Conservation (phyloP, 2,113 vertebrate species). For the Prinia subflava region DNA sequence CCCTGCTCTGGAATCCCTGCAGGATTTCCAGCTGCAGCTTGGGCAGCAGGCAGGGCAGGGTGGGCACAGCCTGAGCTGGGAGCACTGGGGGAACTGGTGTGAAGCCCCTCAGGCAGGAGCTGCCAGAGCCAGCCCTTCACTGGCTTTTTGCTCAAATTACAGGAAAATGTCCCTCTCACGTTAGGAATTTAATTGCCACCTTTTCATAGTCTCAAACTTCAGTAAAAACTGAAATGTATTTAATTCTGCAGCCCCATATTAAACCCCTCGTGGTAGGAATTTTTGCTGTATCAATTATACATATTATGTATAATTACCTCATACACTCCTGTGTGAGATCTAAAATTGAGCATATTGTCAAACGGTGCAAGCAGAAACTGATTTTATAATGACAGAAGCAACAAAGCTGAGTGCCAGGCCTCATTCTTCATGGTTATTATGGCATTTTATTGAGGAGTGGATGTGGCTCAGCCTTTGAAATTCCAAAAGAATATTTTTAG, state of each 20-base stretch:
- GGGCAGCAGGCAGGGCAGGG: background rate
- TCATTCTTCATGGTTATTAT: background rate
- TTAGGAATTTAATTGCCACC: constrained; percentile 38
- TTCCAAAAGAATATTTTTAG: background rate
- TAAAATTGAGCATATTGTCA: constrained; percentile 43
- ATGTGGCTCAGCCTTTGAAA: background rate
- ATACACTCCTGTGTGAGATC: background rate
- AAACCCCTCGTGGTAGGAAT: constrained; percentile 13
- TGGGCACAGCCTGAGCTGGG: background rate
- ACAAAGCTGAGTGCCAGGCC: constrained; percentile 7
- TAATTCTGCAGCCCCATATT: constrained; percentile 1
- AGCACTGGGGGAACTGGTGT: background rate
- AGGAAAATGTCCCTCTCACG: background rate
- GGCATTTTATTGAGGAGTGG: background rate
- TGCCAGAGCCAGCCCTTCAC: background rate
- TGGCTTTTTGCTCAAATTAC: background rate
- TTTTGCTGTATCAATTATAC: constrained; percentile 47
- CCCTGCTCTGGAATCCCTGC: too few relatives aligned
- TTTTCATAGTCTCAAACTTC: background rate
- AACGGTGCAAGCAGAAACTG: background rate
- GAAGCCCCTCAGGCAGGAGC: background rate
- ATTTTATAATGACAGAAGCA: constrained; percentile 3
- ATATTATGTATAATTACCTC: constrained; percentile 56
- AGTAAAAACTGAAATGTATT: background rate
- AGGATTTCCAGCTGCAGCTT: too few relatives aligned